phyloP scores from a whole-genome alignment of 1,140 invertebrate genomes.

The Platorchestia sp. region DNA sequence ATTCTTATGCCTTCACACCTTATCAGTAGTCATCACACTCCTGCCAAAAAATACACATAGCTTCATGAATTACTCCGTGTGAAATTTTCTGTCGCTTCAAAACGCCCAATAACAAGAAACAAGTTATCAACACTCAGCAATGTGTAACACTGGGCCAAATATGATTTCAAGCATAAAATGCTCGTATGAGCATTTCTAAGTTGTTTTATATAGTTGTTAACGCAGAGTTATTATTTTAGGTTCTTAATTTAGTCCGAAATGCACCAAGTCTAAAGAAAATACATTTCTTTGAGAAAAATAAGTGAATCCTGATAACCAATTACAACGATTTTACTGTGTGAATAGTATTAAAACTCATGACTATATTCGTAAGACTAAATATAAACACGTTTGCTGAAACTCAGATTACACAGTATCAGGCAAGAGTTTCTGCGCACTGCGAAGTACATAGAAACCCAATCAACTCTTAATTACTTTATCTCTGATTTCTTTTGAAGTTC shows the following conservation, averaged over 20 bases:
- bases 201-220: not conserved
- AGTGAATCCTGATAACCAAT: not conserved
- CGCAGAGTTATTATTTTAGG: not conserved
- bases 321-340: not conserved
- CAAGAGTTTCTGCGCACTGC: not conserved
- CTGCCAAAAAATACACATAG: not conserved
- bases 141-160: not conserved
- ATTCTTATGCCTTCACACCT: not conserved
- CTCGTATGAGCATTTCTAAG: not conserved
- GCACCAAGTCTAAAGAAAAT: not conserved
- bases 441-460: constrained; percentile 17
- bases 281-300: not conserved
- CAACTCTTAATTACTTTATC: constrained; percentile 37
- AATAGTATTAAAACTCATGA: not conserved
- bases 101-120: not conserved
- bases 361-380: not conserved
- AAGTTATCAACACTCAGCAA: not conserved
- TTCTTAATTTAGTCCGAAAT: not conserved
- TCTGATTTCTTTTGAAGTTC: constrained; percentile 8
- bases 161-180: not conserved
- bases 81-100: not conserved
- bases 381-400: not conserved
- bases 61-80: not conserved
- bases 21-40: not conserved
- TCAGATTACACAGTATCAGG: not conserved